Base-by-base conservation (phyloP, 2,888 invertebrate species). In the Cordylochernes scorpioides region DNA sequence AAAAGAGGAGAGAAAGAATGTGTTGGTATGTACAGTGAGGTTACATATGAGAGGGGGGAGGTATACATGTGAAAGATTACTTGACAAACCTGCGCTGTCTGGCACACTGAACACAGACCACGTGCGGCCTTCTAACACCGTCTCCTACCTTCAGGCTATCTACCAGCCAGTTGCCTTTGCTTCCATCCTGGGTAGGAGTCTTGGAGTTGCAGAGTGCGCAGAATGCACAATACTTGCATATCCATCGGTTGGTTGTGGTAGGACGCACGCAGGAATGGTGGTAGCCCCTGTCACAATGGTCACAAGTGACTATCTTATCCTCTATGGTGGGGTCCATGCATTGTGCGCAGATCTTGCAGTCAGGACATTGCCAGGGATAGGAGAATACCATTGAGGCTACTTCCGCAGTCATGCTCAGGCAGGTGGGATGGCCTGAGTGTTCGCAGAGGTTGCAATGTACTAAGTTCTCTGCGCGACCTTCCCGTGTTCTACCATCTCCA, bases 251-350 rank as follows among this genome's bases (percentile, higher is more conserved):
- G 39, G 64, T 67, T 4, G 84, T 84, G 44, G 80, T 70, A 36
- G 64, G 60, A 35, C 65, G 60, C 30, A 82, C 73, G 56, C 86
- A 88, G 58, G 74, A 77, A 40, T 77, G 73, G 52, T 86, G 86
- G 57, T 73, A 82, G 15, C 84, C 84, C 49, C 84, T 62, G 58
- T 86, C 86, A 57, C 86, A 88, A 47, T 73, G 68, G 54, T 86
- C 84, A 54, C 86, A 88, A 57, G 73, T 82, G 47, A 86, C 63
- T 77, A 84, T 80, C 57, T 77, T 74, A 48, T 75, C 75, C 58
- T 74, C 75, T 51, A 74, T 71, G 40, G 68, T 68, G 18, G 71
- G 68, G 50, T 69, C 69, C 44, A 65, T 64, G 54, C 86, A 88
- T 41, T 68, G 65, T 39, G 69, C 67, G 57, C 88, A 88, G 27